Evolutionary conservation across 1,140 invertebrate species (phyloP), one percentile per base, ranked within the genome.

Genomic region (Hypothenemus hampei): DNA sequence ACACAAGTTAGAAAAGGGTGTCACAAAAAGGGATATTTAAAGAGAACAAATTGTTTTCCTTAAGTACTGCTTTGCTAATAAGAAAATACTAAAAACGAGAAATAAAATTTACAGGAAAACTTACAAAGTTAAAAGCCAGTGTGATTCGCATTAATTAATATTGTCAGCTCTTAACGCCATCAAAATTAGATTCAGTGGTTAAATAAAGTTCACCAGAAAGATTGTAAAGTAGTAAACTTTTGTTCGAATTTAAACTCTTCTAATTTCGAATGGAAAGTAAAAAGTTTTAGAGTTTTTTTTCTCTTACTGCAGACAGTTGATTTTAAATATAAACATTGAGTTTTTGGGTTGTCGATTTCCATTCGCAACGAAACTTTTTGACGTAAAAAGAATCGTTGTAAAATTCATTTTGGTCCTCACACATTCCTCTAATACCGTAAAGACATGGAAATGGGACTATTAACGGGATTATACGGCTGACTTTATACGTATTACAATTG

Each of bases 391-490:
- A 39, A 39, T 47, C 26, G 22, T 26, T 24, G 31, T 47, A 31
- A 47, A 47, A 47, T 47, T 47, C 44, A 47, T 47, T 47, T 21
- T 47, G 21, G 31, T 47, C 20, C 24, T 31, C 44, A 47, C 44
- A 26, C n/a, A n/a, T 47, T 15, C 11, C 11, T 5, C 44, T 35
- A 36, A 31, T 16, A 47, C 44, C 1, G 20, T 47, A 47, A 26
- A 47, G 23, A 44, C 23, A 44, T 44, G 19, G 41, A 44, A 44
- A 26, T 23, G 41, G 20, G 41, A 11, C 41, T 20, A 44, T 44
- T 44, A 44, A 44, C 20, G 22, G 41, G 19, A 44, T 44, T 44
- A 44, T 44, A 44, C 41, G 4, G 23, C 41, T 23, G 23, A 3
- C 41, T 44, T 21, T 15, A 3, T n/a, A 44, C 22, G 20, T 3